Base-by-base conservation (phyloP, 2,888 invertebrate genomes). In the Drosophila kambysellisi region DNA sequence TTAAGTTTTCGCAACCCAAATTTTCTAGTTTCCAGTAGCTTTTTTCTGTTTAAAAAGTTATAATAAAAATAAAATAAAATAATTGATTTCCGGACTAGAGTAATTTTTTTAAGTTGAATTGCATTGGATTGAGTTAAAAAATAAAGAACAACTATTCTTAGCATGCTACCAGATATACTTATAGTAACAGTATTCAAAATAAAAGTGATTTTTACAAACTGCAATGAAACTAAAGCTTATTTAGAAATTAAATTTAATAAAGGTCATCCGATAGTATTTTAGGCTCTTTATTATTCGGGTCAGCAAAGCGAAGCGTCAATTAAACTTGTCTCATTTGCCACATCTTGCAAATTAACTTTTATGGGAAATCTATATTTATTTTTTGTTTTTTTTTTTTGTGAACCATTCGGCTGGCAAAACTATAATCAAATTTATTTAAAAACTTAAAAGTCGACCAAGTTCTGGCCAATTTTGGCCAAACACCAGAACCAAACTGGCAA, bases 401-500 rank as follows among this genome's bases (percentile, higher is more conserved):
- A 50, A 6, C 25, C 51, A 51, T 76, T 66, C 65, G 53, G 58
- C 60, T 77, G 56, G 74, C 74, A 73, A 62, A 75, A 69, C 83
- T 74, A 70, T 70, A 77, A 61, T 70, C 37, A 85, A 85, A 84
- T 84, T 81, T 76, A 79, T 82, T 84, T 84, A 72, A 78, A 76
- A 83, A 82, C 64, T 80, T 68, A 41, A 66, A 77, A 59, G 65
- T 66, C 58, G n/a, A 63, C 63, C 67, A 73, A 58, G 70, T 75
- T 74, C 74, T 76, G 70, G 65, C 82, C 82, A 79, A 81, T 71
- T 71, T 71, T 72, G 48, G 50, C 46, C 63, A 50, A 64, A 60
- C 64, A 57, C 29, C 48, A 64, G 59, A 57, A 8, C 11, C 53
- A 54, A 68, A 73, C 39, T 51, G 64, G 15, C 17, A 65, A 39